Conservation (phyloP, 2,113 vertebrate species). For the Gallinago jamesoni region DNA sequence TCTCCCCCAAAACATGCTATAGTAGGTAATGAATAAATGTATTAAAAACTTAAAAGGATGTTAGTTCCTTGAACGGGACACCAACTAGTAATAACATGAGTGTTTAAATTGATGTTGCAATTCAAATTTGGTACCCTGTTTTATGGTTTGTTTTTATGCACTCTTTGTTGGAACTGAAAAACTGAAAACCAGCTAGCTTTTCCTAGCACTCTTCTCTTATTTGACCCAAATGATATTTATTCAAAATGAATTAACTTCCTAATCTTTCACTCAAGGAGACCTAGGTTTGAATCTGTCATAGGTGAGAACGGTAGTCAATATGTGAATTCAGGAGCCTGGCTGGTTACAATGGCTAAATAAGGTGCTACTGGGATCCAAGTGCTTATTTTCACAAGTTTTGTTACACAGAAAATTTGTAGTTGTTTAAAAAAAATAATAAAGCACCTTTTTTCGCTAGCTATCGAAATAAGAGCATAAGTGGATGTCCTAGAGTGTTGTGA, state of each 20-base stretch:
- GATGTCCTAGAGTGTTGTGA: neutral
- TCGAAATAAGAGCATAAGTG: neutral
- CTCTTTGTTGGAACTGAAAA: neutral
- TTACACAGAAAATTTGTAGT: neutral
- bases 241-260: conserved; percentile 46
- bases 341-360: neutral
- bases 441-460: neutral
- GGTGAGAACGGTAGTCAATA: conserved; percentile 28
- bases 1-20: neutral
- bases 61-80: neutral
- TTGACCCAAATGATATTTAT: conserved; percentile 43
- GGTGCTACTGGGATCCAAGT: neutral
- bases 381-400: neutral
- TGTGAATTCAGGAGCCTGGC: neutral
- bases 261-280: conserved; percentile 41
- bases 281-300: neutral
- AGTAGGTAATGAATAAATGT: neutral
- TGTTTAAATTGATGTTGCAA: neutral
- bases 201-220: conserved; percentile 6
- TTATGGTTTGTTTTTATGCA: neutral
- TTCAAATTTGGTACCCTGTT: neutral
- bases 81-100: neutral
- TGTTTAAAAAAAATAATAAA: neutral
- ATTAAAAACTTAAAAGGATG: neutral
- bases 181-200: neutral